Base-by-base conservation (phyloP, 2,888 invertebrate species). In the Cheilosia grossa region DNA sequence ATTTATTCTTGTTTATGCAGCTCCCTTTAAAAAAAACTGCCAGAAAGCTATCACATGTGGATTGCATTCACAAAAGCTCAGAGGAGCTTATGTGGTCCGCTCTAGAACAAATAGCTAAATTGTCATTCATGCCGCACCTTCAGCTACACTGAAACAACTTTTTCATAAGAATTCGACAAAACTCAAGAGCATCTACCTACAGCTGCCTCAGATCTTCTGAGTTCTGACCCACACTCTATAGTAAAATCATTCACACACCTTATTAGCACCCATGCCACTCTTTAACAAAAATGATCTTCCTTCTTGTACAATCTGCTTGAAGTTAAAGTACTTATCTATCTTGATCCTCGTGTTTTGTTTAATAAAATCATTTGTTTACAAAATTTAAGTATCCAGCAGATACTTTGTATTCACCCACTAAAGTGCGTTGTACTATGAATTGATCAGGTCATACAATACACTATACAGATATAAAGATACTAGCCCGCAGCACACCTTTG, bases 351-450 rank as follows among this genome's bases (percentile, higher is more conserved):
- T 70, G 44, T 54, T 79, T 81, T 63, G 56, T 63, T 69, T 69
- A 33, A 24, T 27, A 9, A 33, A 72, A 66, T 37, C 58, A 72
- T 73, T 49, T 82, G 82, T 82, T 82, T 82, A 82, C 78, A 59
- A 64, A 61, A 44, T 80, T 61, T n/a, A 78, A 66, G 61, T 78
- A 78, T 82, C 82, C 70, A 70, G 70, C 70, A 10, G 82, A 69
- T 81, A 75, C 33, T 44, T 47, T 56, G 61, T 56, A 69, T 49
- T 49, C 42, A 63, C 47, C 66, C 30, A 61, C 44, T 10, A 51
- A 80, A 81, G 44, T 64, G 67, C 56, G 58, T 58, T 58, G 30
- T 66, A 78, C 54, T 30, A 61, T 37, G 51, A 27, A 40, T 24
- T 59, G 59, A 53, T 61, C 44, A 47, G 58, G 27, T 47, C 47